Base-by-base conservation (phyloP, 2,888 invertebrate genomes). In the Temnothorax unifasciatus region DNA sequence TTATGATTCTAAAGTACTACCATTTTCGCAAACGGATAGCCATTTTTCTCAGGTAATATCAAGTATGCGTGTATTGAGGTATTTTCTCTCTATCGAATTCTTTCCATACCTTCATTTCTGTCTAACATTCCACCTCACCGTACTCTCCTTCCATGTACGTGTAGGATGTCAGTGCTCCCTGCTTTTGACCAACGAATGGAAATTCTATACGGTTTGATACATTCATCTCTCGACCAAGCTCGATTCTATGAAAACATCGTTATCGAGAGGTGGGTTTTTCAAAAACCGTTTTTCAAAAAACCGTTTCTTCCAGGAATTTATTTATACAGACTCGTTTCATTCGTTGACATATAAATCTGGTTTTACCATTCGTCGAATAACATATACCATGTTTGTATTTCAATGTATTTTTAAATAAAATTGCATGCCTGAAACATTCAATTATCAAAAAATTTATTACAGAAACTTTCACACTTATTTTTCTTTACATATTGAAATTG, bases 161-260 rank as follows among this genome's bases (percentile, higher is more conserved):
- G 8, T 47, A 59, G 29, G 18, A 79, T 73, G 68, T 79, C 59
- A 71, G 47, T 52, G 75, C 57, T 73, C 21, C 59, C 41, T 74
- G 34, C 47, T 88, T 87, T 68, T 47, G 15, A 25, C 34, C 64
- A 79, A 75, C 61, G 76, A 83, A 79, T 82, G 44, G 83, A 86
- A 82, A 79, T 54, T 41, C 13, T 13, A 25, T 54, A 25, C 6
- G 34, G 13, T 66, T 82, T 85, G 84, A 84, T 74, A 69, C 61
- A 74, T 83, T 77, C 82, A 63, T 82, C 71, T 83, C 85, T 82
- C 69, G 73, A 85, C 61, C 50, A 68, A 13, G 64, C 69, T 77
- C 82, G 75, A 85, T 84, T 76, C 79, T 44, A 64, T 81, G 68
- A 84, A 86, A 86, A 83, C 71, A 64, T 15, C 66, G 57, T 47